Percentiles rank a stretch among this genome's conserved stretches.
phyloP scores from a whole-genome alignment of 2,797 vertebrate species.

The Lindbergichthys nudifrons region DNA sequence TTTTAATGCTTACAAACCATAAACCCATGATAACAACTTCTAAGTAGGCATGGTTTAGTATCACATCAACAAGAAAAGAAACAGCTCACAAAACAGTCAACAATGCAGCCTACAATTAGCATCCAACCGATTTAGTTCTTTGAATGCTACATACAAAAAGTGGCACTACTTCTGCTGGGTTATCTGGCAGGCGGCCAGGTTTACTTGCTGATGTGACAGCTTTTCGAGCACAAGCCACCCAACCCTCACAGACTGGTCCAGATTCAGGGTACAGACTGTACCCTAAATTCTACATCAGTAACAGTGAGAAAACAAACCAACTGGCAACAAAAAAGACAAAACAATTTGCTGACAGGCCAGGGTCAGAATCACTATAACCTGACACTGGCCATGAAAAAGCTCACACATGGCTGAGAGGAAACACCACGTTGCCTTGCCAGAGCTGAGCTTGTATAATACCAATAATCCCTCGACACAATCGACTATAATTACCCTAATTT shows the following conservation, averaged over 20 bases:
- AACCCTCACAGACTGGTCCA: slow-evolving; percentile 14
- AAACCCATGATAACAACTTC: not conserved
- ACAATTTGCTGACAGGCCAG: not conserved
- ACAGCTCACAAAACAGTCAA: not conserved
- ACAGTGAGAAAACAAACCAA: slow-evolving; percentile 36
- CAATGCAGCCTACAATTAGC: not conserved
- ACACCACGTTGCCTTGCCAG: slow-evolving; percentile 79
- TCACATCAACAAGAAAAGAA: not conserved
- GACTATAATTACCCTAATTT: not conserved
- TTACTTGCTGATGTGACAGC: slow-evolving; percentile 56
- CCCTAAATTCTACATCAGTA: slow-evolving; percentile 28
- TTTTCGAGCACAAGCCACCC: slow-evolving; percentile 45
- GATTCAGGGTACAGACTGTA: slow-evolving; percentile 33
- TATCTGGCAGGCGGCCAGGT: slow-evolving; percentile 37
- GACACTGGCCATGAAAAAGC: slow-evolving; percentile 1
- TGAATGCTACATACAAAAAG: slow-evolving; percentile 10
- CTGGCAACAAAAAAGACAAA: slow-evolving; percentile 30
- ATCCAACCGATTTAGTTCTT: not conserved
- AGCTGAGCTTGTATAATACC: not conserved
- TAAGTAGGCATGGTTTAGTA: not conserved
- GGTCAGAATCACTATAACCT: slow-evolving; percentile 2
- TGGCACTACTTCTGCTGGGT: not conserved
- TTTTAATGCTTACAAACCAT: not conserved
- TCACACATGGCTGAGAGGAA: slow-evolving; percentile 37
- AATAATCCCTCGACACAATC: not conserved